Evolutionary conservation across 2,888 invertebrate genomes (phyloP).

Genomic region (Norana najaformis): DNA sequence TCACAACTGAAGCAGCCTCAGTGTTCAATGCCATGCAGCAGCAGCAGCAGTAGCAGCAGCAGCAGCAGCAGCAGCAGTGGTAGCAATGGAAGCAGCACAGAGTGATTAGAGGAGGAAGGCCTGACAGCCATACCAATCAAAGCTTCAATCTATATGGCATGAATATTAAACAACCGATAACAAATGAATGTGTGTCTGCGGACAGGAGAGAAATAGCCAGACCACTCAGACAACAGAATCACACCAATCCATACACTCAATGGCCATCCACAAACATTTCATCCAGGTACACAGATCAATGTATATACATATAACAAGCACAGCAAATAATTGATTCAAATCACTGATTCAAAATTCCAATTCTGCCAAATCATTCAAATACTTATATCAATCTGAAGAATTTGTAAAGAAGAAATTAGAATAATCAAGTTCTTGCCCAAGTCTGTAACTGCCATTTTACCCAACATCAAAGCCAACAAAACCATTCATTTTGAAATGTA

Average conservation of each 20-base stretch:
- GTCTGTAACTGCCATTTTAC: neutral
- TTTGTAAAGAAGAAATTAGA: too few relatives aligned
- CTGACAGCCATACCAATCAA: neutral
- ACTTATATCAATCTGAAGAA: neutral
- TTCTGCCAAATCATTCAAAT: neutral
- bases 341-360: neutral
- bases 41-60: neutral
- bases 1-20: neutral
- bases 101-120: constrained; percentile 6
- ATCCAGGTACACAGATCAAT: neutral
- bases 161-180: constrained; percentile 13
- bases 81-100: neutral
- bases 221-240: neutral
- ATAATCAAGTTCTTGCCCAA: neutral
- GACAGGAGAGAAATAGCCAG: neutral
- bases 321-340: neutral
- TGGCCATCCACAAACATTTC: neutral
- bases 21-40: constrained; percentile 13
- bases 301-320: neutral
- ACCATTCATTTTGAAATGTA: too few relatives aligned
- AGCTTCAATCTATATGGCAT: neutral
- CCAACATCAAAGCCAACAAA: neutral
- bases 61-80: neutral
- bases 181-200: neutral
- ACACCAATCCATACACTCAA: neutral